Conservation (phyloP, 2,888 invertebrate genomes). For the Lingula anatina region DNA sequence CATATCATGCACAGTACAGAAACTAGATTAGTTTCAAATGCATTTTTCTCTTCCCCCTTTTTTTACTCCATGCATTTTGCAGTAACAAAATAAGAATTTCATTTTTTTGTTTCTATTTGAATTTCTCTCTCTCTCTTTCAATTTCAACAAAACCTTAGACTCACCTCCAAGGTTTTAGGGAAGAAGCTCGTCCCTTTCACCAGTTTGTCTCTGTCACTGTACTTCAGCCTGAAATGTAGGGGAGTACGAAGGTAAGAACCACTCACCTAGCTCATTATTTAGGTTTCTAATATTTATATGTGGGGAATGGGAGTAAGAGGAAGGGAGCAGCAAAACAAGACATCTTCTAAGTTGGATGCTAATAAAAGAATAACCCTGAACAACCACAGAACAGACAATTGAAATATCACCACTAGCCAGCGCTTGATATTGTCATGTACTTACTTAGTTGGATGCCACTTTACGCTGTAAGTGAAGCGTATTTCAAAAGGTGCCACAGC, state of each 20-base stretch:
- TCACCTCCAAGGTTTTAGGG: constrained; percentile 54
- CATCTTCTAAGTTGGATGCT: no score
- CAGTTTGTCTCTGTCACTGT: constrained; percentile 47
- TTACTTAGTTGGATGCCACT: constrained; percentile 53
- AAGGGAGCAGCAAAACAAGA: no score
- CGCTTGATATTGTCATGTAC: no score
- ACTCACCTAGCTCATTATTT: no score
- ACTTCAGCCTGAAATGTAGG: constrained; percentile 46
- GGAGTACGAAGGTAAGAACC: no score
- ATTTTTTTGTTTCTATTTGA: no score
- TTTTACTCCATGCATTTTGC: no score
- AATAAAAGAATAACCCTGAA: no score
- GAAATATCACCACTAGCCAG: no score
- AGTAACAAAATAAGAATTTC: neutral
- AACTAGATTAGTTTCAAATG: neutral
- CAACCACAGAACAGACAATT: no score
- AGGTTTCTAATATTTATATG: no score
- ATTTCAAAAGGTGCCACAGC: constrained; percentile 44
- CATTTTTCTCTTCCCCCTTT: neutral
- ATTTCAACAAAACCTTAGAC: neutral
- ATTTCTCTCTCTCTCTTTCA: neutral
- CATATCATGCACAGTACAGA: neutral
- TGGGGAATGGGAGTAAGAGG: no score
- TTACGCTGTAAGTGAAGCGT: constrained; percentile 55
- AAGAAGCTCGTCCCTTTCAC: constrained; percentile 53